Evolutionary conservation across 1,140 invertebrate species (phyloP), one percentile per base, ranked within the genome.

Genomic region (Brachionus paranguensis): DNA sequence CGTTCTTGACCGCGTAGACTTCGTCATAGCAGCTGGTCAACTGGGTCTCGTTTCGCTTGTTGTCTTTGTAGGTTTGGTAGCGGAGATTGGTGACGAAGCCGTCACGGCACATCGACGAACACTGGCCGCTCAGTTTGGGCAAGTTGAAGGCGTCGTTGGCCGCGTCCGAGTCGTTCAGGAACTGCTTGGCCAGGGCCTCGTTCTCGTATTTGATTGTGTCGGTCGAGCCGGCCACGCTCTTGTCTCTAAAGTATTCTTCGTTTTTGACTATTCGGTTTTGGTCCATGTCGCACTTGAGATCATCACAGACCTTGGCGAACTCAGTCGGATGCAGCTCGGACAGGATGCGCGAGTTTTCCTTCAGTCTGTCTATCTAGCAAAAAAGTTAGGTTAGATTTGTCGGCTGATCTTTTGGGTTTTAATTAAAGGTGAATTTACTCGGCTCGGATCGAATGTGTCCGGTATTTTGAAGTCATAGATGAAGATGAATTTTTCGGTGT

Each of bases 51-150:
- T 68, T 81, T 24, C 78, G 50, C 37, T 81, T 68, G 27, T 81
- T 81, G 27, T 81, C 53, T 64, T 64, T 81, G 33, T 64, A 81
- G n/a, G 78, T 81, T 68, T 81, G 78, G 12, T 64, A 81, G n/a
- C 78, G 50, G 4, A 64, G 53, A 6, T 81, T 81, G 41, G 78
- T 81, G 5, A 64, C 64, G 29, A 64, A 81, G 14, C 78, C 50
- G 27, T 81, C 78, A 3, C 78, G 78, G 14, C 53, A 43, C 29
- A 81, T 76, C 2, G 68, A 41, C 37, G 68, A 41, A 1, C 41
- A 2, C 8, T 17, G 41, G 14, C 41, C 41, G 14, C 27, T 68
- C 27, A 72, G 33, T 72, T 72, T 45, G 0, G 68, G 68, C 37
- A 72, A 45, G 17, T 17, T 72, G 43, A 72, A 72, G 14, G 68